phyloP scores from a whole-genome alignment of 2,888 invertebrate genomes.

The Tineola bisselliella region DNA sequence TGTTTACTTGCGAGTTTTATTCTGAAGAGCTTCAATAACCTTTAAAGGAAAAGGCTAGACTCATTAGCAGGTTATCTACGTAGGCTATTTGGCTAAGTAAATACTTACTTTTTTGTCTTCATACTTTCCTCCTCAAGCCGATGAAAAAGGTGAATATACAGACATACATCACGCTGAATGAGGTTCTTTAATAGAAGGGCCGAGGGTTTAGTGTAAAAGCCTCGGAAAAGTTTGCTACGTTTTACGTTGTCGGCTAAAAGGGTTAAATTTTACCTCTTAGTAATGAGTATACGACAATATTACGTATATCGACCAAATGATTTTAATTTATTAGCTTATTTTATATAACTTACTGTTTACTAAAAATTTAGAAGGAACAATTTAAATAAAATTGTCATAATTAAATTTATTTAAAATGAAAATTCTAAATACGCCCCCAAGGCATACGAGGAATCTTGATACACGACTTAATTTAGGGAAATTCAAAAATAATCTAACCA shows the following conservation, averaged over 20 bases:
- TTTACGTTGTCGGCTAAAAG: not conserved
- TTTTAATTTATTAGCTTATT: not conserved
- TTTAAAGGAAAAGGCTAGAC: not conserved
- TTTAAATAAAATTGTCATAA: too few relatives aligned
- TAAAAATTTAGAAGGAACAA: too few relatives aligned
- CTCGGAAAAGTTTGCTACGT: not conserved
- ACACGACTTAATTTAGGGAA: slow-evolving; percentile 5
- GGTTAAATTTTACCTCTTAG: not conserved
- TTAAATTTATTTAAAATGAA: not conserved
- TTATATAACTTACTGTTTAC: too few relatives aligned
- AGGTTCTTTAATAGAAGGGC: slow-evolving; percentile 2
- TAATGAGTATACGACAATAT: not conserved
- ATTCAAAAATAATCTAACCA: slow-evolving; percentile 9
- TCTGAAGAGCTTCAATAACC: too few relatives aligned
- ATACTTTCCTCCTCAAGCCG: not conserved
- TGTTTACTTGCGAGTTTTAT: not conserved
- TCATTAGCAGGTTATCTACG: not conserved
- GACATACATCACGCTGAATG: slow-evolving; percentile 1
- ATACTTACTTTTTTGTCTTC: not conserved
- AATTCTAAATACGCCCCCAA: not conserved
- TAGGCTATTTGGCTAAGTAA: not conserved
- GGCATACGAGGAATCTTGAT: not conserved
- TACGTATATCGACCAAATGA: not conserved
- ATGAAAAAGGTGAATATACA: not conserved
- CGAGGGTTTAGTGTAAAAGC: slow-evolving; percentile 6